Conservation (phyloP, 2,888 invertebrate genomes). For the Xestia rhomboidea region DNA sequence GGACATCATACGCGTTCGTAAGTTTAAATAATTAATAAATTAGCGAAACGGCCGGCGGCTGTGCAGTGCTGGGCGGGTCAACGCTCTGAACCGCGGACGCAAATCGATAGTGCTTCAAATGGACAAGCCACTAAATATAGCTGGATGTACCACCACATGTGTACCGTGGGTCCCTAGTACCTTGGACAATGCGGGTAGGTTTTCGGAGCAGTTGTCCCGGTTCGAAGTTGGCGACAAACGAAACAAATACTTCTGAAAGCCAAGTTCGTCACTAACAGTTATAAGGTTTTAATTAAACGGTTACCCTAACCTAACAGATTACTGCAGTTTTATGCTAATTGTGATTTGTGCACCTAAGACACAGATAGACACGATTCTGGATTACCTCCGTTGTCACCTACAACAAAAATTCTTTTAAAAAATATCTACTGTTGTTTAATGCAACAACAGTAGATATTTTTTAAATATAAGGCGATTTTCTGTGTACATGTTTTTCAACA, state of each 20-base stretch:
- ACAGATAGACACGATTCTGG: neutral
- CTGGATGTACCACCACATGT: constrained; percentile 71
- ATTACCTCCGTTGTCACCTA: neutral
- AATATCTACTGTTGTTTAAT: neutral
- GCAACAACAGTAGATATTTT: too few species aligned
- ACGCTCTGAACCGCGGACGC: constrained; percentile 84
- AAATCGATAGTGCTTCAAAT: constrained; percentile 90
- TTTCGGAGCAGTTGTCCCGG: constrained; percentile 32
- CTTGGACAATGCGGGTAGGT: constrained; percentile 49
- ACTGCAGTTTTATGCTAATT: constrained; percentile 4
- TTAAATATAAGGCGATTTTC: neutral
- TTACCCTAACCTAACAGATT: constrained; percentile 1
- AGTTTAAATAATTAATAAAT: constrained; percentile 89
- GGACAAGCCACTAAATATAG: constrained; percentile 87
- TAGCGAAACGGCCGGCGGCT: constrained; percentile 84
- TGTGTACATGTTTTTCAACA: constrained; percentile 27
- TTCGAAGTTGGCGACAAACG: constrained; percentile 21
- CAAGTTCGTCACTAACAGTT: constrained; percentile 28
- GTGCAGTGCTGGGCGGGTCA: constrained; percentile 81
- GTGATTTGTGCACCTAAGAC: neutral
- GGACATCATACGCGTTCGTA: constrained; percentile 75
- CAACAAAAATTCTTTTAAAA: neutral
- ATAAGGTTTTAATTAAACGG: neutral
- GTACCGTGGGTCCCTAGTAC: constrained; percentile 71
- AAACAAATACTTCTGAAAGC: constrained; percentile 32